These are phyloP conservation scores for Odiellus spinosus DNA, from an alignment of 2,888 invertebrate species.

Conservation along the genomic window DNA sequence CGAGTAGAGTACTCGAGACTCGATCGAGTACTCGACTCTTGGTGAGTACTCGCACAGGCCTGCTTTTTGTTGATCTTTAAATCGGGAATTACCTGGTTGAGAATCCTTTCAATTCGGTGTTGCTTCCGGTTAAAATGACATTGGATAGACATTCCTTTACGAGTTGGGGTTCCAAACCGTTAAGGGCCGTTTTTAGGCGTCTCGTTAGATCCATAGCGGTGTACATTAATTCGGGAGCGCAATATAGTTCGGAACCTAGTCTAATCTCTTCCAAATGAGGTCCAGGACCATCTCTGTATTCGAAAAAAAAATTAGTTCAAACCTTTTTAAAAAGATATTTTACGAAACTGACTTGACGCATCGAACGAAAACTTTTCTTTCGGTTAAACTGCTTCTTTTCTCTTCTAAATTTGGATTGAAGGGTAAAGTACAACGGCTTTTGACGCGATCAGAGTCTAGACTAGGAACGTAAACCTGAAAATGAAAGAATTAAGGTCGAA, in stretches of 20 bases:
- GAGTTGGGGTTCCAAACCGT: constrained; percentile 27
- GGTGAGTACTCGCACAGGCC: too few relatives aligned
- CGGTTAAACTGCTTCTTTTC: background rate
- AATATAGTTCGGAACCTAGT: constrained; percentile 31
- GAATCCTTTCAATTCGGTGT: constrained; percentile 33
- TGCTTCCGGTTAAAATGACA: constrained; percentile 32
- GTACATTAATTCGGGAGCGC: constrained; percentile 35
- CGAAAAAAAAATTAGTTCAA: too few relatives aligned
- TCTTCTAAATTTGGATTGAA: constrained; percentile 25
- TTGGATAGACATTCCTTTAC: constrained; percentile 31
- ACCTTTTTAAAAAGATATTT: too few relatives aligned
- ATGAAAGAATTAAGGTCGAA: background rate
- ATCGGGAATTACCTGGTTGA: constrained; percentile 22
- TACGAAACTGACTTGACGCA: background rate
- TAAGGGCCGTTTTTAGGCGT: constrained; percentile 30
- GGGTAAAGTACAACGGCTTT: constrained; percentile 31
- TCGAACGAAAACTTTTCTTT: constrained; percentile 1
- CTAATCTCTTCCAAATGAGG: constrained; percentile 28
- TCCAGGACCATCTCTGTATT: background rate
- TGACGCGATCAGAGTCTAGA: constrained; percentile 31
- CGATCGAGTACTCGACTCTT: too few relatives aligned
- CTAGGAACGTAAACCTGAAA: constrained; percentile 30
- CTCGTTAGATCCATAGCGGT: constrained; percentile 30
- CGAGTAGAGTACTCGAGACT: too few relatives aligned
- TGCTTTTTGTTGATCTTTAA: too few relatives aligned